These are phyloP conservation scores for Eulemur macaco DNA, from an alignment of 2,113 vertebrate species.

Conservation along the genomic window DNA sequence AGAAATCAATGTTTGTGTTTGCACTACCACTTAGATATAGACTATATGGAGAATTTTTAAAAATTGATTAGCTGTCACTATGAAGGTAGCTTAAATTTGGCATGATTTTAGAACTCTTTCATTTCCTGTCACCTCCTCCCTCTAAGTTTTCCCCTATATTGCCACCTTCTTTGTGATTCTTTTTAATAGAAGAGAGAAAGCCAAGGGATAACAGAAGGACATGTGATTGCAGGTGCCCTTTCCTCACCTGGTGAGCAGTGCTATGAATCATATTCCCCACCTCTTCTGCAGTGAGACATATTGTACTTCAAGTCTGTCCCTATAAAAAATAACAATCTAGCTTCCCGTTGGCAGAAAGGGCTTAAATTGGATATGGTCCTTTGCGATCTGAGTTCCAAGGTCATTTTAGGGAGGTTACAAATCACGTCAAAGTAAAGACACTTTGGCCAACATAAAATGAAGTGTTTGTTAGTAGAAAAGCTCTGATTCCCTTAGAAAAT, in stretches of 20 bases:
- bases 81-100: neutral
- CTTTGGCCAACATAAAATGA: neutral
- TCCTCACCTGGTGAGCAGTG: neutral
- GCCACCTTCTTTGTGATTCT: neutral
- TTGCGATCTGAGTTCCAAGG: constrained; percentile 39
- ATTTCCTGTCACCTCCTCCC: neutral
- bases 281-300: constrained; percentile 32
- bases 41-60: neutral
- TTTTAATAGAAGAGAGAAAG: constrained; percentile 10
- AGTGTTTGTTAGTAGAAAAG: neutral
- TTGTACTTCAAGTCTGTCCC: neutral
- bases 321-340: constrained; percentile 42
- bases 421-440: neutral
- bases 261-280: constrained; percentile 52
- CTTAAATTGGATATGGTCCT: constrained; percentile 52
- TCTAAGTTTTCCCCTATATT: neutral
- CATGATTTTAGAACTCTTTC: neutral
- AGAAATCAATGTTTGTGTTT: neutral
- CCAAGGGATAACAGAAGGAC: neutral
- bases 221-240: constrained; percentile 29
- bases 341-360: neutral
- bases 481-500: constrained; percentile 58
- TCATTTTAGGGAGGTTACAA: constrained; percentile 31
- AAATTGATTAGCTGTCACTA: neutral
- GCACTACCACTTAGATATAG: neutral